phyloP scores from a whole-genome alignment of 2,113 vertebrate species.

The Boulengerochromis microlepis region DNA sequence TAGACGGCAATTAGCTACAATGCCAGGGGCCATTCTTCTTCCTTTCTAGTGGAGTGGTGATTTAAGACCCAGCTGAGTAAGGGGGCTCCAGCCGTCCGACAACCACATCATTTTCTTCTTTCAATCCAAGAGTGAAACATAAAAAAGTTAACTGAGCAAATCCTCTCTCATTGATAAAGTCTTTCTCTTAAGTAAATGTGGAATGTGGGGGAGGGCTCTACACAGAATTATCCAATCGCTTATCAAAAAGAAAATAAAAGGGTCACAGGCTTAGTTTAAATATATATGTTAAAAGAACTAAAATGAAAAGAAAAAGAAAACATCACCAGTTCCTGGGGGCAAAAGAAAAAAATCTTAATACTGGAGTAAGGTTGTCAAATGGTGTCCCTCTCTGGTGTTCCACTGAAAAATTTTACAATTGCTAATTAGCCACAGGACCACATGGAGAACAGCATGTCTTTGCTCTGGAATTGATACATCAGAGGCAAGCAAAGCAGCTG shows the following conservation, averaged over 20 bases:
- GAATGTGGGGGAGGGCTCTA: neutral
- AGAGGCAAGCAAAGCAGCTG: constrained; percentile 20
- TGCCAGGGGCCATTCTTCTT: constrained; percentile 68
- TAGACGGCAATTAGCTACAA: constrained; percentile 72
- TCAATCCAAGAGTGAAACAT: neutral
- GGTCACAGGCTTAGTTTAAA: neutral
- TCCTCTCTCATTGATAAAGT: neutral
- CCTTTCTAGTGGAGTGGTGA: constrained; percentile 49
- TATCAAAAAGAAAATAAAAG: neutral
- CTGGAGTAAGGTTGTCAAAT: constrained; percentile 13
- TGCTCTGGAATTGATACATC: constrained; percentile 31
- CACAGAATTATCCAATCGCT: neutral
- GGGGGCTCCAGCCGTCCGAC: constrained; percentile 13
- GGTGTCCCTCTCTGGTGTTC: constrained; percentile 12
- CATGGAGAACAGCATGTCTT: constrained; percentile 24
- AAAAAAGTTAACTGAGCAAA: constrained; percentile 20
- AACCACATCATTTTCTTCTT: constrained; percentile 10
- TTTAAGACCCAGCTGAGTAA: constrained; percentile 55
- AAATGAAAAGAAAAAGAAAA: neutral
- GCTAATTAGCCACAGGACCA: constrained; percentile 48
- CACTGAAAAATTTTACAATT: neutral
- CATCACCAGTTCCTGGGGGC: neutral
- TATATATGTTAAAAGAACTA: neutral
- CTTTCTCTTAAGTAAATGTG: neutral
- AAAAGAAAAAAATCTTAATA: neutral